Conservation (phyloP, 2,888 invertebrate species). For the Microchrysa polita region DNA sequence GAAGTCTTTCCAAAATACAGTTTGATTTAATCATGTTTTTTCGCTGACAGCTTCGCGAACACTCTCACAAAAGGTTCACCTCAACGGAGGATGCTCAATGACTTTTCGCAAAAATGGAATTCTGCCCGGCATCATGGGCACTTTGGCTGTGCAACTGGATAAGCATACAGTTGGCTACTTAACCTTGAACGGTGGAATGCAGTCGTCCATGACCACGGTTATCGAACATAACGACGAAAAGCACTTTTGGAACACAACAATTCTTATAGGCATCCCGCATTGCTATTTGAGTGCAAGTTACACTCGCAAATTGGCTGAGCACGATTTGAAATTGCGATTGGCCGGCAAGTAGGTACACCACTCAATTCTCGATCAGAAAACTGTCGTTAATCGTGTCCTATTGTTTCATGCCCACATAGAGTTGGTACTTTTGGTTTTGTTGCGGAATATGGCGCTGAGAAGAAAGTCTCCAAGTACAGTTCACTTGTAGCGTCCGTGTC, state of each 20-base stretch:
- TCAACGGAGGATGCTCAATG: conserved; percentile 78
- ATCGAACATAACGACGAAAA: conserved; percentile 81
- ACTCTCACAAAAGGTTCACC: conserved; percentile 77
- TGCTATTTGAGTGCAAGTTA: conserved; percentile 80
- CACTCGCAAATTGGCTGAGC: conserved; percentile 81
- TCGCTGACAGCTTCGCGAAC: conserved; percentile 71
- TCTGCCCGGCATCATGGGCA: conserved; percentile 79
- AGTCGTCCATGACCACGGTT: conserved; percentile 83
- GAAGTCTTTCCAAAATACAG: background rate
- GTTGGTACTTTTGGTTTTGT: conserved; percentile 87
- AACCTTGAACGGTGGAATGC: conserved; percentile 76
- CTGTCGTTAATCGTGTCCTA: background rate
- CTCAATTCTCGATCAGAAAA: background rate
- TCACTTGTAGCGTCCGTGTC: conserved; percentile 85
- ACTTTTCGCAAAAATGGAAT: conserved; percentile 82
- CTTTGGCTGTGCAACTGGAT: conserved; percentile 86
- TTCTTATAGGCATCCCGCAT: conserved; percentile 85
- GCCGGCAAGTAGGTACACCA: conserved; percentile 76
- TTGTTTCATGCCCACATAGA: conserved; percentile 65
- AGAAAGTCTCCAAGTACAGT: conserved; percentile 91
- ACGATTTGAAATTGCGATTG: conserved; percentile 80
- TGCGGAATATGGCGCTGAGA: conserved; percentile 91
- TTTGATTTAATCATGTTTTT: background rate
- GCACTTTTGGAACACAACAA: conserved; percentile 73
- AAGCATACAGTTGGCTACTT: conserved; percentile 89